phyloP scores from a whole-genome alignment of 2,113 vertebrate species.

The Antennarius striatus region DNA sequence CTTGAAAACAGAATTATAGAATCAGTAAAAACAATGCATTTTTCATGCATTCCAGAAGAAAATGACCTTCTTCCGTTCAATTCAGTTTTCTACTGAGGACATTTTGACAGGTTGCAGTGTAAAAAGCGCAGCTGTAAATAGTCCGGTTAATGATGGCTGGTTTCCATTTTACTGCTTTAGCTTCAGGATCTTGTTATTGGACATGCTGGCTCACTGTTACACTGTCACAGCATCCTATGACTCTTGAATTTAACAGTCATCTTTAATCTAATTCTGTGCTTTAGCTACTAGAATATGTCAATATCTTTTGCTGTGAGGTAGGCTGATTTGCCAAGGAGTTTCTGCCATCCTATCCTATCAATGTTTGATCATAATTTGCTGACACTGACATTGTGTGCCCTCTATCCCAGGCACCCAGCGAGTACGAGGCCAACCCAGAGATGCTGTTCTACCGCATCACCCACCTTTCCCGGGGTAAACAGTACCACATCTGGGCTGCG shows the following conservation, averaged over 20 bases:
- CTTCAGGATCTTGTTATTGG: background rate
- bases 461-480: conserved; percentile 91
- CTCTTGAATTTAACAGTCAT: no score
- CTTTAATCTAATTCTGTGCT: no score
- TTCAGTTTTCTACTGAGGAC: background rate
- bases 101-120: background rate
- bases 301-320: no score
- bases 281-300: no score
- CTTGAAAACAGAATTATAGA: no score
- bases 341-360: conserved; percentile 1
- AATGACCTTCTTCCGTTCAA: no score
- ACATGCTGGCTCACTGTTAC: background rate
- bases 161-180: background rate
- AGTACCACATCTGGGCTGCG: conserved; percentile 96
- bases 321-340: no score
- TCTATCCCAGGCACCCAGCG: conserved; percentile 89
- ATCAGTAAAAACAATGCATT: no score
- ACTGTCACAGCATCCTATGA: no score
- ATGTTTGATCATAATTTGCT: conserved; percentile 8
- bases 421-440: conserved; percentile 96
- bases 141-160: background rate
- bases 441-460: conserved; percentile 96
- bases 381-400: conserved; percentile 36
- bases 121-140: background rate
- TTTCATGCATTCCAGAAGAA: no score